These are phyloP conservation scores for Casuarius casuarius DNA, from an alignment of 2,113 vertebrate genomes.

Conservation along the genomic window DNA sequence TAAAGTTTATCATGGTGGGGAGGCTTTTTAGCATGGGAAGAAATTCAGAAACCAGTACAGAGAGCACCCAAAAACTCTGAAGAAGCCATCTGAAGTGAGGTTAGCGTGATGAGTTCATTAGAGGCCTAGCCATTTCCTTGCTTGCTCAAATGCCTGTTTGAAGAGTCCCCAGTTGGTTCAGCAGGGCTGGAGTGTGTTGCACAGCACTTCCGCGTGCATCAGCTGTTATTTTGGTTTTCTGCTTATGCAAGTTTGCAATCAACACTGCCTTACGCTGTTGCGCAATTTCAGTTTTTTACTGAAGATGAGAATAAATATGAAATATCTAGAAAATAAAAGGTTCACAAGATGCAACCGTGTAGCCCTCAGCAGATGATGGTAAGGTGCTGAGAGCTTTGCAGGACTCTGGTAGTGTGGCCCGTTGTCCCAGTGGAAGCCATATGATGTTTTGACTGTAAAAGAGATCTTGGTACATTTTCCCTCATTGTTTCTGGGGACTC, in stretches of 20 bases:
- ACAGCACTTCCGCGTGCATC: background rate
- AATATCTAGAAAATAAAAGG: slow-evolving; percentile 10
- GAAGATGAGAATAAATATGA: slow-evolving; percentile 2
- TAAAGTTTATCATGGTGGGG: fast-evolving
- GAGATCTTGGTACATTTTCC: slow-evolving; percentile 31
- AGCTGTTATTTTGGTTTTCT: background rate
- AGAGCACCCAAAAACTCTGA: background rate
- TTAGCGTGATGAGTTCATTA: background rate
- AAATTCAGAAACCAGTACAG: background rate
- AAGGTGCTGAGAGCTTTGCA: background rate
- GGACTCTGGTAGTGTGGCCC: background rate
- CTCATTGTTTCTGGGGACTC: slow-evolving; percentile 49
- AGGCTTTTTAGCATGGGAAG: background rate
- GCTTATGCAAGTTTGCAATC: background rate
- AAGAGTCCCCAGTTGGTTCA: background rate
- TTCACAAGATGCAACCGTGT: background rate
- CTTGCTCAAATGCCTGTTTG: background rate
- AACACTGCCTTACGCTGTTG: background rate
- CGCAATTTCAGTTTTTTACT: slow-evolving; percentile 44
- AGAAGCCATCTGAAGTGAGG: background rate
- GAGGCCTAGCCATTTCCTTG: background rate
- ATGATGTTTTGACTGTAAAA: background rate
- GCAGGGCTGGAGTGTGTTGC: background rate
- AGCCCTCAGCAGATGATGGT: background rate
- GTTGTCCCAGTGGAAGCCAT: slow-evolving; percentile 27